A percentile compares a stretch with the other conserved stretches of the same genome.
Evolutionary conservation across 2,113 vertebrate genomes (phyloP).

Genomic region (Hucho hucho): DNA sequence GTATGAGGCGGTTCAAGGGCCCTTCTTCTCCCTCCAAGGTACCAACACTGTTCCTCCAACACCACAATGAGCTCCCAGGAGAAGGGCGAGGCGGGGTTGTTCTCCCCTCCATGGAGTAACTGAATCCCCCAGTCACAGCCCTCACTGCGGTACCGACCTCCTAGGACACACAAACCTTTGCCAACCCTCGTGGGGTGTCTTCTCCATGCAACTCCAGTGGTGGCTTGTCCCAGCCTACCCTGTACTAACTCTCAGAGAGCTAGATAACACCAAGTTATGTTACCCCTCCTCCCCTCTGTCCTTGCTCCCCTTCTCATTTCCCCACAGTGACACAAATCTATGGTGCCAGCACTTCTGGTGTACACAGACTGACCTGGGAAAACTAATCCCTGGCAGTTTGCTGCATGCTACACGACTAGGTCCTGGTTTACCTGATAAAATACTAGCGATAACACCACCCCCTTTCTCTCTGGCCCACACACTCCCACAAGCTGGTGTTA

Average conservation of each 20-base stretch:
- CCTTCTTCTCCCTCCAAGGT: neutral
- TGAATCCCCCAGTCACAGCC: slow-evolving; percentile 8
- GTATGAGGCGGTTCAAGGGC: neutral
- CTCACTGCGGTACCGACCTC: neutral
- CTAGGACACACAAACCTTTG: neutral
- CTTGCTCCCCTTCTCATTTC: slow-evolving; percentile 38
- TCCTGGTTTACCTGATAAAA: slow-evolving; percentile 11
- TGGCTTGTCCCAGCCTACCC: neutral
- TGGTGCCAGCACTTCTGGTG: slow-evolving; percentile 32
- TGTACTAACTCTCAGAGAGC: neutral
- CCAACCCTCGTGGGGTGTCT: neutral
- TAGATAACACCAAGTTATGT: neutral
- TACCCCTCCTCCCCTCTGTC: slow-evolving; percentile 7
- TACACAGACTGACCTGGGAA: slow-evolving; percentile 19
- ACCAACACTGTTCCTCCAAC: neutral
- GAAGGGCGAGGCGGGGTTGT: neutral
- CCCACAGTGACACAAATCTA: slow-evolving; percentile 36
- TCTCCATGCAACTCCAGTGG: neutral
- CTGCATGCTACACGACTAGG: neutral
- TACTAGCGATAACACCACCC: neutral
- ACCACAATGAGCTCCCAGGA: neutral
- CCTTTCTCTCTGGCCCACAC: neutral
- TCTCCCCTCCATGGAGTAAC: too few relatives aligned
- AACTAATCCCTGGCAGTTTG: neutral
- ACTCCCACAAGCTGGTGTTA: too few relatives aligned